These are phyloP conservation scores for Gallinago jamesoni DNA, from an alignment of 2,113 vertebrate genomes.

Conservation along the genomic window DNA sequence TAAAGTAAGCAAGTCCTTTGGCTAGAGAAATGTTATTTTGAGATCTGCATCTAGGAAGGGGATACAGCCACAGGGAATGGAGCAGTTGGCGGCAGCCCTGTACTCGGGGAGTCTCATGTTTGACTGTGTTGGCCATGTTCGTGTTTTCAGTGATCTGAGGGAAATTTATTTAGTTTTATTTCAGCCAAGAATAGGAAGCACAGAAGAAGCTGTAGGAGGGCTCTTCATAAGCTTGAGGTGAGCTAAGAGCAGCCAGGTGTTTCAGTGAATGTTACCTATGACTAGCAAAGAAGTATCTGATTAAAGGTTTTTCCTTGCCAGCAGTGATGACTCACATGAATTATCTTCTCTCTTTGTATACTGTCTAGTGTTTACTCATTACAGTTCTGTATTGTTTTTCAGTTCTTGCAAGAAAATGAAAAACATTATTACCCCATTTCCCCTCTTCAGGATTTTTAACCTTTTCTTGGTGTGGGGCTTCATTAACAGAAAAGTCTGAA, in stretches of 20 bases:
- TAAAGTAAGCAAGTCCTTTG: neutral
- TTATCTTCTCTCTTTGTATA: conserved; percentile 32
- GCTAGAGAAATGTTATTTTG: conserved; percentile 48
- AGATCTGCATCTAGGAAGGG: conserved; percentile 49
- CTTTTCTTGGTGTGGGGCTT: neutral
- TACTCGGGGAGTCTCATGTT: neutral
- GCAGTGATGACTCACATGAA: conserved; percentile 39
- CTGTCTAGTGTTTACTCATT: conserved; percentile 39
- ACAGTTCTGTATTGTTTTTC: neutral
- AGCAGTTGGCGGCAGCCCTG: neutral
- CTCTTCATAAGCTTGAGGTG: conserved; percentile 15
- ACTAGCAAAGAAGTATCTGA: neutral
- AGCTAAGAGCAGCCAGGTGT: conserved; percentile 47
- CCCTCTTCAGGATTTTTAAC: conserved; percentile 5
- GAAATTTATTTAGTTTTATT: conserved; percentile 16
- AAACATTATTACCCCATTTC: conserved; percentile 16
- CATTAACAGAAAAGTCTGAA: neutral
- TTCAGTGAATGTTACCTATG: neutral
- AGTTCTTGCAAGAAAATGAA: conserved; percentile 51
- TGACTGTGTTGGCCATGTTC: conserved; percentile 8
- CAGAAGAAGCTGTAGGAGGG: conserved; percentile 4
- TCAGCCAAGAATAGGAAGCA: conserved; percentile 22
- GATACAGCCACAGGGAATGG: conserved; percentile 27
- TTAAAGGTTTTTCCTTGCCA: conserved; percentile 23
- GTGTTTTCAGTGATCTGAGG: neutral